These are phyloP conservation scores for Actinopyga echinites DNA, from an alignment of 53 echinoderm and acorn worm species.

Conservation along the genomic window DNA sequence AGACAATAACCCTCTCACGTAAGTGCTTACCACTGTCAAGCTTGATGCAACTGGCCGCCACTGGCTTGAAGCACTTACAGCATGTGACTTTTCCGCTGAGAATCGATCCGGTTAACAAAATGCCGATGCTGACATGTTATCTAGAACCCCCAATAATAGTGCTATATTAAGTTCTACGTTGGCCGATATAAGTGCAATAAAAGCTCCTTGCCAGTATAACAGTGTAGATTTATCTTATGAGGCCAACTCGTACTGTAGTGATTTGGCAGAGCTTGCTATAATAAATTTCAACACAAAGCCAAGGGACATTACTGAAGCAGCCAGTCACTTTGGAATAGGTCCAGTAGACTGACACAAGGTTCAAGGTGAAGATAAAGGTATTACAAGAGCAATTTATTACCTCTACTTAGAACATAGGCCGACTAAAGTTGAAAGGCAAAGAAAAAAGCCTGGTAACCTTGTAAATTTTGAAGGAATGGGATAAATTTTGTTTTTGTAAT, in stretches of 20 bases:
- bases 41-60: constrained; percentile 49
- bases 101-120: constrained; percentile 42
- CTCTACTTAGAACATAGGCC: neutral
- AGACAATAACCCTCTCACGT: constrained; percentile 10
- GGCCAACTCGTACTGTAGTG: neutral
- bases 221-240: constrained; percentile 20
- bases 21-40: constrained; percentile 1
- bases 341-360: neutral
- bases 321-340: neutral
- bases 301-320: neutral
- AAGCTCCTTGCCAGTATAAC: too few species aligned
- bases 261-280: neutral
- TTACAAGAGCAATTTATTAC: constrained; percentile 13
- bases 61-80: constrained; percentile 51
- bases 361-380: constrained; percentile 26
- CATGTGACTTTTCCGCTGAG: constrained; percentile 6
- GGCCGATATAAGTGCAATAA: too few species aligned
- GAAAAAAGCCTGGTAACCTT: neutral
- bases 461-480: constrained; percentile 43
- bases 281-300: neutral
- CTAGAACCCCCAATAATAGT: neutral
- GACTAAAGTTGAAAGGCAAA: neutral
- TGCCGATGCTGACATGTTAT: constrained; percentile 56
- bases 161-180: neutral
- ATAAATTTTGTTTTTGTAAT: constrained; percentile 24